Conservation (phyloP, 2,888 invertebrate genomes). For the Lasioglossum morio region DNA sequence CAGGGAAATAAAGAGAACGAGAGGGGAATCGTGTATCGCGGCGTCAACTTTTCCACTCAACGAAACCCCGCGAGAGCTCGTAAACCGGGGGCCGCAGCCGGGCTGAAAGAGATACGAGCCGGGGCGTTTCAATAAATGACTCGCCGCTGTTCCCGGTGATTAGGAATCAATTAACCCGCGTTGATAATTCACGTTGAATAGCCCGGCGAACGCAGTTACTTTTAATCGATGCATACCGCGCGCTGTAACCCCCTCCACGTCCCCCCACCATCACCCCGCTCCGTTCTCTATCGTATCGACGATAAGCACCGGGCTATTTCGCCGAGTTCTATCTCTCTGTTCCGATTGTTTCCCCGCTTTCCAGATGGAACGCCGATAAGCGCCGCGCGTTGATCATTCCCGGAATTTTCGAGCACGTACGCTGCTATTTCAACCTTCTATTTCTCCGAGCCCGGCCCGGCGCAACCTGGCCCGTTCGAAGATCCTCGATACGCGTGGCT, state of each 20-base stretch:
- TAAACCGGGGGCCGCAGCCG: background rate
- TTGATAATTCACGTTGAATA: conserved; percentile 57
- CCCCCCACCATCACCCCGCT: background rate
- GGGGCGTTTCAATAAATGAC: conserved; percentile 46
- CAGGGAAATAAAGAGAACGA: background rate
- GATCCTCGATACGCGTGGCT: conserved; percentile 31
- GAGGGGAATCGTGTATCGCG: background rate
- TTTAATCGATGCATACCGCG: conserved; percentile 51
- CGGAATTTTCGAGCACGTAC: conserved; percentile 43
- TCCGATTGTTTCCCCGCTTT: conserved; percentile 47
- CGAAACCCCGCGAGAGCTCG: background rate
- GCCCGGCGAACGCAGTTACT: conserved; percentile 49
- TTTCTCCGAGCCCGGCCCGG: conserved; percentile 7
- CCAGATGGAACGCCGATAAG: conserved; percentile 51
- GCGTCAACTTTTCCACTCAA: conserved; percentile 13
- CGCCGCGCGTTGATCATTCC: conserved; percentile 45
- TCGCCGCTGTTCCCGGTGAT: conserved; percentile 35
- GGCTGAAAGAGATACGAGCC: conserved; percentile 18
- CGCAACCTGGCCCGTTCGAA: conserved; percentile 6
- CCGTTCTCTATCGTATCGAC: conserved; percentile 38
- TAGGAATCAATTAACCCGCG: conserved; percentile 56
- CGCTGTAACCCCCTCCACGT: background rate
- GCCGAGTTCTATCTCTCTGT: conserved; percentile 45
- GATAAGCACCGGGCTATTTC: conserved; percentile 58
- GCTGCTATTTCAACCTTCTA: conserved; percentile 45